Evolutionary conservation across 2,113 vertebrate species (phyloP).

Genomic region (Poecilia latipinna): DNA sequence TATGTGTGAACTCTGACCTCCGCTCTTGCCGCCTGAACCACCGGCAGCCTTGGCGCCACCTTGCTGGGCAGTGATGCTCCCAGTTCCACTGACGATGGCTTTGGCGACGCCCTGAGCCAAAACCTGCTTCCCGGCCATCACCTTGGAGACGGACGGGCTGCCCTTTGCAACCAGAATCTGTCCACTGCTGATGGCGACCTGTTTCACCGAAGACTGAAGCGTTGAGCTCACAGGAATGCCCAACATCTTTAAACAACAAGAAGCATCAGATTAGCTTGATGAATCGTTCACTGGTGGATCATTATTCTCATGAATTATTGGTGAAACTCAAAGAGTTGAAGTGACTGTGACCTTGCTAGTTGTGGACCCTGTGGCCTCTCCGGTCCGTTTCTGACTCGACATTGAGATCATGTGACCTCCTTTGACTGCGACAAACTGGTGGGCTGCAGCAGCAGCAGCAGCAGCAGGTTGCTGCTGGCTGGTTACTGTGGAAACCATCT

Average conservation of each 20-base stretch:
- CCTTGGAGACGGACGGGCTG: constrained; percentile 87
- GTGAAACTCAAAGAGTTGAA: not conserved
- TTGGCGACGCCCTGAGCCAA: constrained; percentile 97
- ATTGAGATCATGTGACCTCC: constrained; percentile 95
- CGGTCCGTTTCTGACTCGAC: constrained; percentile 90
- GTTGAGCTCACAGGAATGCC: constrained; percentile 90
- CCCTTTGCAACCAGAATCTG: constrained; percentile 97
- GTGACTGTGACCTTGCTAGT: constrained; percentile 84
- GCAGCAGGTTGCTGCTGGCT: constrained; percentile 80
- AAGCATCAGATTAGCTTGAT: not conserved
- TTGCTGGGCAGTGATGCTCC: constrained; percentile 87
- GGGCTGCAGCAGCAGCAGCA: constrained; percentile 73
- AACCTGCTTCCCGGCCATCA: constrained; percentile 93
- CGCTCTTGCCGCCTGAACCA: constrained; percentile 86
- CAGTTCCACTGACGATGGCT: constrained; percentile 91
- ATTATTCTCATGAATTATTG: not conserved
- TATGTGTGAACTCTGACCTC: constrained; percentile 85
- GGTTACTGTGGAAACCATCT: constrained; percentile 79
- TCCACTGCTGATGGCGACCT: constrained; percentile 95
- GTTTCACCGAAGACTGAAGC: constrained; percentile 92
- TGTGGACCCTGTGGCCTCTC: constrained; percentile 77
- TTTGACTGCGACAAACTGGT: constrained; percentile 95
- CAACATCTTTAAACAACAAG: constrained; percentile 84
- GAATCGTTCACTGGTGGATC: not conserved
- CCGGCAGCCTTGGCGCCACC: constrained; percentile 86